These are phyloP conservation scores for Guaruba guarouba DNA, from an alignment of 2,113 vertebrate species.

Conservation along the genomic window DNA sequence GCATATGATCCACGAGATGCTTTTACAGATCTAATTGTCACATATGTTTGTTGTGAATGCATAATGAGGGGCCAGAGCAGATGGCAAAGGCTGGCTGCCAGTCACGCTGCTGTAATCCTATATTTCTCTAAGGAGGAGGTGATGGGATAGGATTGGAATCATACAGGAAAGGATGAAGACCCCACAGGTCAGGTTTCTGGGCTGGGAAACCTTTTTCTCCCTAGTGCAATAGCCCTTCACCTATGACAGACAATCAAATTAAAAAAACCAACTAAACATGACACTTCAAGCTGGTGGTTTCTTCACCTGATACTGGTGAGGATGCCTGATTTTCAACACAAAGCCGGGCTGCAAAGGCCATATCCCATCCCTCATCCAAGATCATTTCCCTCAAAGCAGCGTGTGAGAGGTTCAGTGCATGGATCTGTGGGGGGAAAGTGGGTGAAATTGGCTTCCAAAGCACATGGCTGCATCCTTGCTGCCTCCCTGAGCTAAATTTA, in stretches of 20 bases:
- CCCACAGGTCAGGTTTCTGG: background rate
- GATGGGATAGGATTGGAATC: background rate
- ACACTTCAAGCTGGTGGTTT: background rate
- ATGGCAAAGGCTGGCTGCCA: slow-evolving; percentile 61
- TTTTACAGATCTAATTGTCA: slow-evolving; percentile 53
- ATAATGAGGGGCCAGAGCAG: slow-evolving; percentile 65
- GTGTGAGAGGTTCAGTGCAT: accelerated
- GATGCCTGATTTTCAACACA: background rate
- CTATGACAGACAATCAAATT: background rate
- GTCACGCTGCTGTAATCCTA: background rate
- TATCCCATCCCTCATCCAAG: background rate
- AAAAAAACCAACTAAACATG: background rate
- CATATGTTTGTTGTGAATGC: slow-evolving; percentile 58
- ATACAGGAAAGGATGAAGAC: background rate
- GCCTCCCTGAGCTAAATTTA: background rate
- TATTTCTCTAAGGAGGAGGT: background rate
- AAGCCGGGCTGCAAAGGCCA: background rate
- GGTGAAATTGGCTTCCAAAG: background rate
- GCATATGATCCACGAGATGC: background rate
- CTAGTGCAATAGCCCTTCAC: background rate
- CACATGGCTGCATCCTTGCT: background rate
- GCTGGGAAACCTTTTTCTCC: background rate
- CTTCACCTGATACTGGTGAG: accelerated
- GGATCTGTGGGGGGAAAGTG: background rate
- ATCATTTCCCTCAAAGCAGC: background rate